Conservation (phyloP, 1,140 invertebrate genomes). For the Elymnias hypermnestra region DNA sequence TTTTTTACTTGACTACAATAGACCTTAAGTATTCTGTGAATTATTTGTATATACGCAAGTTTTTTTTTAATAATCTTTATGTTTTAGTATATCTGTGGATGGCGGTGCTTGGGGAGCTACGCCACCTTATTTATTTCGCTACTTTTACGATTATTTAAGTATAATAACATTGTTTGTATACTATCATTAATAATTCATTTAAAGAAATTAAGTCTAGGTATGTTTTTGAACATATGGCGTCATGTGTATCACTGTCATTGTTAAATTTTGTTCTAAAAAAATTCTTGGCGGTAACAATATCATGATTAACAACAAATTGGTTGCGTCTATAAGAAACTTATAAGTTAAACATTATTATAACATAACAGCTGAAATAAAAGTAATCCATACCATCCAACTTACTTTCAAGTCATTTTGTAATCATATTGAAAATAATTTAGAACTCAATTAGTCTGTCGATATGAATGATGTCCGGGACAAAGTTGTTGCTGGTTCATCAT, state of each 20-base stretch:
- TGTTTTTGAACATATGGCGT: constrained; percentile 7
- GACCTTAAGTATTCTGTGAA: no score
- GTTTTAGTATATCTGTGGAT: constrained; percentile 31
- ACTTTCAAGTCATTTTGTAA: not conserved
- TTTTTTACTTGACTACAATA: no score
- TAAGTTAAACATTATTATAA: constrained; percentile 17
- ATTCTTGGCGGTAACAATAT: constrained; percentile 29
- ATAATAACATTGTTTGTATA: constrained; percentile 15
- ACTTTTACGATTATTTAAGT: constrained; percentile 40
- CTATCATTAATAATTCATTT: constrained; percentile 17
- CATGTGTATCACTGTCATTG: constrained; percentile 16
- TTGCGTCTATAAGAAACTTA: constrained; percentile 38
- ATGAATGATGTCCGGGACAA: constrained; percentile 75
- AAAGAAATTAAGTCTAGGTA: constrained; percentile 25
- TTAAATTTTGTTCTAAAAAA: constrained; percentile 18
- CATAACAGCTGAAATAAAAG: no score
- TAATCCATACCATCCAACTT: no score
- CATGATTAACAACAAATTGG: constrained; percentile 19
- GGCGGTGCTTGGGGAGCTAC: constrained; percentile 60
- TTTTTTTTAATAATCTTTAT: not conserved
- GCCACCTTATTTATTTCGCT: constrained; percentile 46
- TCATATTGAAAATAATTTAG: not conserved
- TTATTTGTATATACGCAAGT: no score
- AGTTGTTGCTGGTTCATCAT: constrained; percentile 66
- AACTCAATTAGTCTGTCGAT: constrained; percentile 20